These are phyloP conservation scores for Rhodeus uyekii DNA, from an alignment of 2,797 vertebrate genomes.

Conservation along the genomic window DNA sequence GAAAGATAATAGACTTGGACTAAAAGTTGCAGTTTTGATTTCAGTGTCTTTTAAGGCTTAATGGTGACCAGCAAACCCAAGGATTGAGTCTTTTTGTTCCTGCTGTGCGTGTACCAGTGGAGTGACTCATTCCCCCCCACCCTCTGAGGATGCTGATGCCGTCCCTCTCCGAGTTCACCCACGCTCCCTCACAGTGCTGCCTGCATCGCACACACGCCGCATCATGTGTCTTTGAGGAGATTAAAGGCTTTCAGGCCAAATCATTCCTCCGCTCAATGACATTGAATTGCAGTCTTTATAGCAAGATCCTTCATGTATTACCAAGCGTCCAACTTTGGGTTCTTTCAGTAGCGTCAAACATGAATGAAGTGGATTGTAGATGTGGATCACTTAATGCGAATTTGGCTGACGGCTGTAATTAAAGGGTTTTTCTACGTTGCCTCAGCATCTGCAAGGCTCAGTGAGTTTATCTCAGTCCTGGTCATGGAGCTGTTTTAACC, in stretches of 20 bases:
- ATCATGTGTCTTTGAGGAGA: slow-evolving; percentile 20
- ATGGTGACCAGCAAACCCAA: background rate
- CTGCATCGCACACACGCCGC: background rate
- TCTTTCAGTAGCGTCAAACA: background rate
- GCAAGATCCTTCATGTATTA: background rate
- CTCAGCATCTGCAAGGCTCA: background rate
- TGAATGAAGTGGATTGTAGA: background rate
- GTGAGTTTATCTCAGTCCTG: background rate
- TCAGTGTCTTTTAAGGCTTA: slow-evolving; percentile 8
- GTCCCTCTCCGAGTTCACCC: slow-evolving; percentile 63
- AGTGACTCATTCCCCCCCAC: slow-evolving; percentile 51
- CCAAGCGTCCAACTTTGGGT: slow-evolving; percentile 2
- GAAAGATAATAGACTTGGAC: background rate
- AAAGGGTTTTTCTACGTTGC: slow-evolving; percentile 4
- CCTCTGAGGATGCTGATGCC: slow-evolving; percentile 45
- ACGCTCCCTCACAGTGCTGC: slow-evolving; percentile 20
- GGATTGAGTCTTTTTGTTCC: slow-evolving; percentile 47
- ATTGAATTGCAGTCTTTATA: slow-evolving; percentile 22
- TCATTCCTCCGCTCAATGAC: slow-evolving; percentile 20
- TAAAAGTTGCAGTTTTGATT: slow-evolving; percentile 1
- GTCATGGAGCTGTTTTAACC: slow-evolving; percentile 55
- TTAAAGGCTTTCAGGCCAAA: slow-evolving; percentile 30
- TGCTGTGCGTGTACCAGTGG: slow-evolving; percentile 30
- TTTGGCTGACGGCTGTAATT: background rate
- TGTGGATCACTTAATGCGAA: background rate